phyloP scores from a whole-genome alignment of 1,140 invertebrate species.

The Drosophila obscura region DNA sequence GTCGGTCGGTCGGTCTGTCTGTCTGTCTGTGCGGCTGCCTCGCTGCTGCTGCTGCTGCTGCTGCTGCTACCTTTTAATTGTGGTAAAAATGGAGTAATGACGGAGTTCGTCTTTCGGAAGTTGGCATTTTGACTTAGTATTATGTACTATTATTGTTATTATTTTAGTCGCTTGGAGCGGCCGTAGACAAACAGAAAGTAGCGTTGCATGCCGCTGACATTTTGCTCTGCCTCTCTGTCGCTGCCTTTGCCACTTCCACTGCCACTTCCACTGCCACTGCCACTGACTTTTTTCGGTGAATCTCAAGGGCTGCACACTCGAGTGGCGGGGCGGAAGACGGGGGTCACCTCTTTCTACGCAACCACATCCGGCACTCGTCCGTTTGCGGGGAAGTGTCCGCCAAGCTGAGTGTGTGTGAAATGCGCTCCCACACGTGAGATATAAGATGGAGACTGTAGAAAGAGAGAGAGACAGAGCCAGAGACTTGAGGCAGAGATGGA shows the following conservation, averaged over 20 bases:
- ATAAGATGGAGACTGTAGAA: constrained; percentile 3
- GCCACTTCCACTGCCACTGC: neutral
- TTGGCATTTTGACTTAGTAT: constrained; percentile 71
- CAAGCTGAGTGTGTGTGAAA: constrained; percentile 39
- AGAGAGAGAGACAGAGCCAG: constrained; percentile 11
- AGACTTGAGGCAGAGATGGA: neutral
- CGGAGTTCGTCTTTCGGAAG: constrained; percentile 60
- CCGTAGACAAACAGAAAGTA: constrained; percentile 68
- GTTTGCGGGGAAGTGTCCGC: constrained; percentile 34
- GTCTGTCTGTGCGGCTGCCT: too few species aligned
- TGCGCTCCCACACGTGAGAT: constrained; percentile 56
- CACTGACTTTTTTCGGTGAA: constrained; percentile 3
- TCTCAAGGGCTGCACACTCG: constrained; percentile 11
- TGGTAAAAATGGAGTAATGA: constrained; percentile 68
- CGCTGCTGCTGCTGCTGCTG: too few species aligned
- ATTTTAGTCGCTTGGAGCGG: constrained; percentile 58
- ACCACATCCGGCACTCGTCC: constrained; percentile 68
- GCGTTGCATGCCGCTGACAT: constrained; percentile 42
- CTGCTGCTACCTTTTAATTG: constrained; percentile 60
- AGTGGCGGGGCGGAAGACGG: neutral
- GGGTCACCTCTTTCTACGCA: constrained; percentile 60
- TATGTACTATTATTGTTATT: constrained; percentile 75
- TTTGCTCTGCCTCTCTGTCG: neutral
- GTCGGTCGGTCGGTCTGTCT: too few species aligned
- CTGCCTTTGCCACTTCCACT: too few species aligned